phyloP scores from a whole-genome alignment of 30 jellyfish, hydroid and myxozoan species.

The Clytia hemisphaerica region DNA sequence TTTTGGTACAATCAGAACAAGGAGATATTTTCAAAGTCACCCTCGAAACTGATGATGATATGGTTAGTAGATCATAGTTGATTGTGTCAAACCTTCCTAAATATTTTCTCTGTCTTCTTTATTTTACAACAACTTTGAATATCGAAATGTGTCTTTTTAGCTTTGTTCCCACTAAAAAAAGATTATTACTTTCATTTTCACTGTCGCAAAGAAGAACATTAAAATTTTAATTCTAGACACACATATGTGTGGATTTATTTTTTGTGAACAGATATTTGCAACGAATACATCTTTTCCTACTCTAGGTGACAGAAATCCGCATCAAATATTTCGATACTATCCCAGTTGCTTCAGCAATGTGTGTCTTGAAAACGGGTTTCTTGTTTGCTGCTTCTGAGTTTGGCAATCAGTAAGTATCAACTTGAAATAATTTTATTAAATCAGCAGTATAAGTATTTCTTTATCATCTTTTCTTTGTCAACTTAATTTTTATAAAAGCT shows the following conservation, averaged over 20 bases:
- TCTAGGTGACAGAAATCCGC: constrained; percentile 79
- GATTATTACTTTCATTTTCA: too few species aligned
- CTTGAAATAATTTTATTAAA: neutral
- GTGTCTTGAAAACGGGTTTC: constrained; percentile 90
- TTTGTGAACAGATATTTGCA: too few species aligned
- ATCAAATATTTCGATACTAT: constrained; percentile 88
- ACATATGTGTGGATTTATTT: too few species aligned
- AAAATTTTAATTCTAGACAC: too few species aligned
- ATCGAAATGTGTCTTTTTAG: too few species aligned
- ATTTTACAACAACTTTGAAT: too few species aligned
- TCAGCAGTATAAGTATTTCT: neutral
- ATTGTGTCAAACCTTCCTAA: too few species aligned
- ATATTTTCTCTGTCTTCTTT: too few species aligned
- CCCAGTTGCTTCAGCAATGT: constrained; percentile 89
- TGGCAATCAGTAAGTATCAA: constrained; percentile 89
- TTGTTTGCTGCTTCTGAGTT: constrained; percentile 82
- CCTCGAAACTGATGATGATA: constrained; percentile 72
- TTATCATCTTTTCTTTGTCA: neutral
- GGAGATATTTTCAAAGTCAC: constrained; percentile 94
- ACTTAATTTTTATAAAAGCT: too few species aligned
- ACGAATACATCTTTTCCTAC: too few species aligned
- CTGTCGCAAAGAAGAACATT: too few species aligned
- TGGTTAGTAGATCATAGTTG: constrained; percentile 24
- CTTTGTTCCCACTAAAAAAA: too few species aligned
- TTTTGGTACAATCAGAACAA: constrained; percentile 93